phyloP scores from a whole-genome alignment of 2,888 invertebrate genomes.

The Latrodectus hesperus region DNA sequence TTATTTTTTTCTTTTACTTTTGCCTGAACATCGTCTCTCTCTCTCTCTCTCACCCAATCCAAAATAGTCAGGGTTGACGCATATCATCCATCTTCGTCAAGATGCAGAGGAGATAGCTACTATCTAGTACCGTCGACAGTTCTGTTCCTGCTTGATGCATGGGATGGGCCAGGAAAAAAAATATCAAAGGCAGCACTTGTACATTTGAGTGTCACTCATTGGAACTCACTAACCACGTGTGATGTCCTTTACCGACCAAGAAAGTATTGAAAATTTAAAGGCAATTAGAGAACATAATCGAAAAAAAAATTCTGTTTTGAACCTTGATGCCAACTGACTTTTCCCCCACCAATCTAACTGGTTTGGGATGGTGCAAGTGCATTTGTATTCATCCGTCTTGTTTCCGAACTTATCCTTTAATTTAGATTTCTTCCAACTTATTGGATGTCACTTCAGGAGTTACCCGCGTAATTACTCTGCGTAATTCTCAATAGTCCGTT shows the following conservation, averaged over 20 bases:
- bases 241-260: background rate
- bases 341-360: background rate
- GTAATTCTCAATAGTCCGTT: constrained; percentile 1
- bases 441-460: background rate
- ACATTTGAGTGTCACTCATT: background rate
- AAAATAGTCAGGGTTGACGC: constrained; percentile 31
- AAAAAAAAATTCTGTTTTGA: background rate
- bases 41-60: background rate
- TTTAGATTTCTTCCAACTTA: background rate
- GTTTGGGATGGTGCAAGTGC: background rate
- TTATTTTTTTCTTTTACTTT: background rate
- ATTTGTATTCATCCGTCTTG: background rate
- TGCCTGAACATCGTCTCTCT: no score
- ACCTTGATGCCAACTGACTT: background rate
- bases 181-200: background rate
- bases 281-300: constrained; percentile 4
- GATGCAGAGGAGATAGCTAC: constrained; percentile 44
- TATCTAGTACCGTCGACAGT: constrained; percentile 11
- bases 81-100: constrained; percentile 57
- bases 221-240: background rate
- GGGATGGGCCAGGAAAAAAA: background rate
- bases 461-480: background rate
- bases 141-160: constrained; percentile 10
- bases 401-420: background rate
- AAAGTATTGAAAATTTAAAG: background rate